Percentiles rank a stretch among this genome's conserved stretches.
Evolutionary conservation across 2,888 invertebrate species (phyloP).

Genomic region (Parnassius glacialis): DNA sequence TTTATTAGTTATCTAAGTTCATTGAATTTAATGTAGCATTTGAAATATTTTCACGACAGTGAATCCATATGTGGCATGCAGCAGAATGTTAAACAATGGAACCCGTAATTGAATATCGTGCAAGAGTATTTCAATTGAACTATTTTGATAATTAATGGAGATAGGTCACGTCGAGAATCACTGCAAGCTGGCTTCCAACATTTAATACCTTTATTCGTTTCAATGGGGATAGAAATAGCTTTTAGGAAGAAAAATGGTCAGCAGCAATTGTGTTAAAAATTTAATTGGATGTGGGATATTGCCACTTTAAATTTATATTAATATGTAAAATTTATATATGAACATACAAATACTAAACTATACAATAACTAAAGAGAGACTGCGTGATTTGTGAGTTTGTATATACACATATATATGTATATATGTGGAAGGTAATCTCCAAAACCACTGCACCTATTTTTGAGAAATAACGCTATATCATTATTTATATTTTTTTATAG

Average conservation of each 20-base stretch:
- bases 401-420: no score
- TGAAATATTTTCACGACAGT: neutral
- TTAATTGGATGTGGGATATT: slow-evolving; percentile 1
- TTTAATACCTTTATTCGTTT: slow-evolving; percentile 19
- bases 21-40: neutral
- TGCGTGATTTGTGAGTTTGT: no score
- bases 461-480: no score
- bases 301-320: neutral
- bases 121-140: slow-evolving; percentile 25
- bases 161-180: slow-evolving; percentile 19
- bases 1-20: neutral
- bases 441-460: no score
- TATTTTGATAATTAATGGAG: slow-evolving; percentile 27
- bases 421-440: no score
- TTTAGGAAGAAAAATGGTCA: slow-evolving; percentile 4
- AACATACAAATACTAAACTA: no score
- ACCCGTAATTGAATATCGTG: slow-evolving; percentile 18
- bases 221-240: slow-evolving; percentile 10
- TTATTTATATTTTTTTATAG: no score
- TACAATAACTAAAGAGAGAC: no score
- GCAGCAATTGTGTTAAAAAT: slow-evolving; percentile 9
- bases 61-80: slow-evolving; percentile 10
- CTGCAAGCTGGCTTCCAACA: slow-evolving; percentile 16
- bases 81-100: slow-evolving; percentile 16
- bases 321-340: no score